Evolutionary conservation across 1,140 invertebrate genomes (phyloP).

Genomic region (Drosophila aff.): DNA sequence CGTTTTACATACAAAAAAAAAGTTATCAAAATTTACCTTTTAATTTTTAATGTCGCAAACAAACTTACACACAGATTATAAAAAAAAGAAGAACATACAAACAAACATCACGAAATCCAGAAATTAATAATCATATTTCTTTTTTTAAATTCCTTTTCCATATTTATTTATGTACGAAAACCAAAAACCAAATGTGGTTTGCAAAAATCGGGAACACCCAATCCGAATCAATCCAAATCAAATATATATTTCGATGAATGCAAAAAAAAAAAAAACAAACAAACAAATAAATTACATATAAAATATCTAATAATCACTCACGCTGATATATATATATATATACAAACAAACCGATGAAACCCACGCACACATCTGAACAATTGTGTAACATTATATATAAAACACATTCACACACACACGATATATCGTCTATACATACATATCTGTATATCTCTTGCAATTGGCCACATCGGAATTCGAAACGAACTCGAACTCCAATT

Average conservation of each 20-base stretch:
- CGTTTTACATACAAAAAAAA: slow-evolving; percentile 36
- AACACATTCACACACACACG: slow-evolving; percentile 10
- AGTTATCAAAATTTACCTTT: slow-evolving; percentile 22
- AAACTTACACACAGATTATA: slow-evolving; percentile 25
- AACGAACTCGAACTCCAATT: slow-evolving; percentile 20
- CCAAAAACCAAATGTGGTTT: slow-evolving; percentile 84
- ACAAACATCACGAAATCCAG: slow-evolving; percentile 68
- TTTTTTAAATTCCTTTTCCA: slow-evolving; percentile 85
- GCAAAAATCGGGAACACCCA: slow-evolving; percentile 75
- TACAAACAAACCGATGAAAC: slow-evolving; percentile 23
- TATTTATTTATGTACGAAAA: slow-evolving; percentile 85
- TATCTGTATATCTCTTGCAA: slow-evolving; percentile 34
- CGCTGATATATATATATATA: slow-evolving; percentile 54
- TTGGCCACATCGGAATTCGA: slow-evolving; percentile 38
- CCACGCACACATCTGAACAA: slow-evolving; percentile 60
- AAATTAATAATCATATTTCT: slow-evolving; percentile 85
- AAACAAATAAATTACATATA: slow-evolving; percentile 57
- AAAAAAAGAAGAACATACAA: slow-evolving; percentile 43
- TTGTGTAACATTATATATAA: slow-evolving; percentile 59
- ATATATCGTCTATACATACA: slow-evolving; percentile 23
- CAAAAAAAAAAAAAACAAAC: slow-evolving; percentile 64
- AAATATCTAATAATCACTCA: slow-evolving; percentile 66
- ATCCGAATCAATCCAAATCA: slow-evolving; percentile 75
- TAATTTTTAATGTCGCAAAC: slow-evolving; percentile 23
- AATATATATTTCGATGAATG: slow-evolving; percentile 75